Conservation (phyloP, 1,140 invertebrate species). For the Kradibia gibbosae region DNA sequence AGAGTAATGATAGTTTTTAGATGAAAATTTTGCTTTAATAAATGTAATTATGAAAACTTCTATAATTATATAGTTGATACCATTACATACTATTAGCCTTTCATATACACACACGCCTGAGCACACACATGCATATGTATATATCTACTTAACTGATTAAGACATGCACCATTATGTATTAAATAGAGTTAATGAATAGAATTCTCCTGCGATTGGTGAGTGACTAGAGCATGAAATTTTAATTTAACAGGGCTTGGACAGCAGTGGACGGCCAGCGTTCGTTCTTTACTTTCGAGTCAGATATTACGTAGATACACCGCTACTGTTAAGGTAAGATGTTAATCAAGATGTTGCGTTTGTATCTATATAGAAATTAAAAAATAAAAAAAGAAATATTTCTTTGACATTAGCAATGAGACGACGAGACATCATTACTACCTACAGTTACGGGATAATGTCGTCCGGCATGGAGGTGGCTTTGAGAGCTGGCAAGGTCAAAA, state of each 20-base stretch:
- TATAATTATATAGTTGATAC: too few relatives aligned
- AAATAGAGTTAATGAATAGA: too few relatives aligned
- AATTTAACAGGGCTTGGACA: slow-evolving; percentile 85
- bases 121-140: too few relatives aligned
- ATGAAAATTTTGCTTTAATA: too few relatives aligned
- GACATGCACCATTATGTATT: too few relatives aligned
- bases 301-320: slow-evolving; percentile 93
- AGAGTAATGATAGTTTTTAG: too few relatives aligned
- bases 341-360: not conserved
- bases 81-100: too few relatives aligned
- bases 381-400: not conserved
- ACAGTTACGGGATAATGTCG: slow-evolving; percentile 92
- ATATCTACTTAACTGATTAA: too few relatives aligned
- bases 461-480: slow-evolving; percentile 77
- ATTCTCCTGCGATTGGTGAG: not conserved
- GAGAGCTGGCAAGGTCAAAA: slow-evolving; percentile 69
- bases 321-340: slow-evolving; percentile 80
- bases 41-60: too few relatives aligned
- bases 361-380: not conserved
- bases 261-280: slow-evolving; percentile 89
- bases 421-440: slow-evolving; percentile 94
- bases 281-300: slow-evolving; percentile 94
- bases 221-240: not conserved
- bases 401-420: slow-evolving; percentile 82
- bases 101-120: too few relatives aligned